Conservation (phyloP, 1,140 invertebrate genomes). For the Ruditapes philippinarum region DNA sequence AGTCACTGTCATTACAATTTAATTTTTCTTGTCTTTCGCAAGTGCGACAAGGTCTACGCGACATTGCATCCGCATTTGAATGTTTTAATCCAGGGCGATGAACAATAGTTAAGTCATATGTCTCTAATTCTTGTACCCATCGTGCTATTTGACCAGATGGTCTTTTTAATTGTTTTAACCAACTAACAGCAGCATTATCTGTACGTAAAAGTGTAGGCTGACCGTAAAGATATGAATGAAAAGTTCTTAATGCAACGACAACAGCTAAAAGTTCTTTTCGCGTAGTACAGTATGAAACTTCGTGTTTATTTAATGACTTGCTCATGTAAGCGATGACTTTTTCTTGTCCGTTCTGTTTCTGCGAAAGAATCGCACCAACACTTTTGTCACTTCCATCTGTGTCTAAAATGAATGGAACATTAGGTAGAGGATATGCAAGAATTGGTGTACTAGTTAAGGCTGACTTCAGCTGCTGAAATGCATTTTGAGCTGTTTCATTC, state of each 20-base stretch:
- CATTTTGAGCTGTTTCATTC: slow-evolving; percentile 37
- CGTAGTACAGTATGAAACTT: slow-evolving; percentile 86
- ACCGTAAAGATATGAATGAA: slow-evolving; percentile 71
- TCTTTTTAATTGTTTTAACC: slow-evolving; percentile 47
- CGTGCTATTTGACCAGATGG: background rate
- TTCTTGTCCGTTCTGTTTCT: slow-evolving; percentile 27
- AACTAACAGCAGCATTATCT: slow-evolving; percentile 74
- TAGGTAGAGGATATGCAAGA: slow-evolving; percentile 36
- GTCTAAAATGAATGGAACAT: slow-evolving; percentile 67
- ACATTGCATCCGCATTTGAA: slow-evolving; percentile 2
- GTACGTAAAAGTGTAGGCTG: slow-evolving; percentile 63
- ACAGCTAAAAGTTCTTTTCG: slow-evolving; percentile 74
- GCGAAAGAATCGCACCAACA: background rate
- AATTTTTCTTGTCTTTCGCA: background rate
- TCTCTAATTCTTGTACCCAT: background rate
- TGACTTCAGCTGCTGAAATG: slow-evolving; percentile 66
- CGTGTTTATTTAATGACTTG: slow-evolving; percentile 74
- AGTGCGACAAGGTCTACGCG: background rate
- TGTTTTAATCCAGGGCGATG: background rate
- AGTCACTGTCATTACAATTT: background rate
- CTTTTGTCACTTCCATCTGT: slow-evolving; percentile 56
- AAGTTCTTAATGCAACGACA: slow-evolving; percentile 54
- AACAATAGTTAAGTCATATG: background rate
- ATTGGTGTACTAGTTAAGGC: slow-evolving; percentile 59
- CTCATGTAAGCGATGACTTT: slow-evolving; percentile 31